phyloP scores from a whole-genome alignment of 2,797 vertebrate species.

The Garrulus glandarius region DNA sequence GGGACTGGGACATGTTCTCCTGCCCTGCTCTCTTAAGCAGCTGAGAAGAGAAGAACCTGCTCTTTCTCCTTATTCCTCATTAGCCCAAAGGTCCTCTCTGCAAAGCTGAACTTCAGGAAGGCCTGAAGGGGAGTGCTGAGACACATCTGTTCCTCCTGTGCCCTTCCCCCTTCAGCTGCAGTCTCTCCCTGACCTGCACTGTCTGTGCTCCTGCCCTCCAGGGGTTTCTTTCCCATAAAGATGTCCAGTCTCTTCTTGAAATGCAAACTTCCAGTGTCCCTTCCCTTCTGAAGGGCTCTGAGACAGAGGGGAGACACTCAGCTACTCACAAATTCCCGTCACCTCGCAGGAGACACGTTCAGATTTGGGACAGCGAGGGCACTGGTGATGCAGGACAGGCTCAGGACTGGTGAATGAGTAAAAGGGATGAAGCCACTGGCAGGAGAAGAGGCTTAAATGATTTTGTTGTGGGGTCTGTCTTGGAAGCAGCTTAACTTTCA shows the following conservation, averaged over 20 bases:
- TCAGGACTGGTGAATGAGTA: neutral
- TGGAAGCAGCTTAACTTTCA: neutral
- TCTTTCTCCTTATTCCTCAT: neutral
- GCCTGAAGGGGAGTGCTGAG: neutral
- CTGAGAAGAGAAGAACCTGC: accelerated
- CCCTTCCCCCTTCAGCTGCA: neutral
- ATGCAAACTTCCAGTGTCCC: neutral
- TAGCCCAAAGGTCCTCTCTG: neutral
- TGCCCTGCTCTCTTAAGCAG: neutral
- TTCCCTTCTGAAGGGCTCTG: neutral
- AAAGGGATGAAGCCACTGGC: neutral
- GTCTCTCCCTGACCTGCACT: neutral
- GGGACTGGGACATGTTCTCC: accelerated
- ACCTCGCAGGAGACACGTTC: accelerated
- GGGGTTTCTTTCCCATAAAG: neutral
- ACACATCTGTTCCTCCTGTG: neutral
- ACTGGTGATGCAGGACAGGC: neutral
- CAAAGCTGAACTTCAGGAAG: neutral
- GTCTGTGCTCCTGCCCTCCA: neutral
- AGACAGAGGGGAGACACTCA: neutral
- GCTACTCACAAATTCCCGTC: neutral
- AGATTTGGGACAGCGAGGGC: neutral
- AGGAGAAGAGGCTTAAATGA: neutral
- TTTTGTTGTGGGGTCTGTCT: neutral
- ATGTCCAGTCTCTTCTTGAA: neutral